phyloP scores from a whole-genome alignment of 2,113 vertebrate species.

The Gnathonemus longibarbis region DNA sequence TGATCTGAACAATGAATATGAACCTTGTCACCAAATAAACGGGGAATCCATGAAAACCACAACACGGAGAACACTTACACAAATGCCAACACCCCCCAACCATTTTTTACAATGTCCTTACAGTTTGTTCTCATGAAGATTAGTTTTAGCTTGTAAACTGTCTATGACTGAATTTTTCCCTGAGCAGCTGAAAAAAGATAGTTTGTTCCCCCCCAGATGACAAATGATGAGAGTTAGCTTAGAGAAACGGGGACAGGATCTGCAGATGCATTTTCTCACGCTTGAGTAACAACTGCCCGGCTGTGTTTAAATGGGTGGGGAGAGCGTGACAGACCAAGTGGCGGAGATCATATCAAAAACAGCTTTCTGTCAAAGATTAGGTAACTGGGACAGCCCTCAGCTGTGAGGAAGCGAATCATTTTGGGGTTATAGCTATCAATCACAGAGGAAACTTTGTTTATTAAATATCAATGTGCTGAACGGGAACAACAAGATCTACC shows the following conservation, averaged over 20 bases:
- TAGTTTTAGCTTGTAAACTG: neutral
- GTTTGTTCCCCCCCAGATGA: neutral
- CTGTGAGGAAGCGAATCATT: neutral
- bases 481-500: neutral
- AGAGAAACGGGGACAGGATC: neutral
- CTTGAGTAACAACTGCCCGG: neutral
- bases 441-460: neutral
- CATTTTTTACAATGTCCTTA: neutral
- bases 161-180: constrained; percentile 2
- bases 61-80: neutral
- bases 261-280: constrained; percentile 12
- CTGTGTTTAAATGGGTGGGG: neutral
- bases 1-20: neutral
- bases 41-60: neutral
- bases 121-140: constrained; percentile 12
- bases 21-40: constrained; percentile 14
- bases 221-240: constrained; percentile 17
- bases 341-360: neutral
- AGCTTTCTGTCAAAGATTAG: constrained; percentile 7
- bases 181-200: neutral
- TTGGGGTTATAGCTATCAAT: neutral
- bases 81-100: neutral
- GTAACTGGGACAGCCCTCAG: constrained; percentile 1
- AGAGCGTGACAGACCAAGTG: neutral
- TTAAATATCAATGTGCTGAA: neutral